Base-by-base conservation (phyloP, 1,140 invertebrate genomes). In the Drosophila quadrilineata region DNA sequence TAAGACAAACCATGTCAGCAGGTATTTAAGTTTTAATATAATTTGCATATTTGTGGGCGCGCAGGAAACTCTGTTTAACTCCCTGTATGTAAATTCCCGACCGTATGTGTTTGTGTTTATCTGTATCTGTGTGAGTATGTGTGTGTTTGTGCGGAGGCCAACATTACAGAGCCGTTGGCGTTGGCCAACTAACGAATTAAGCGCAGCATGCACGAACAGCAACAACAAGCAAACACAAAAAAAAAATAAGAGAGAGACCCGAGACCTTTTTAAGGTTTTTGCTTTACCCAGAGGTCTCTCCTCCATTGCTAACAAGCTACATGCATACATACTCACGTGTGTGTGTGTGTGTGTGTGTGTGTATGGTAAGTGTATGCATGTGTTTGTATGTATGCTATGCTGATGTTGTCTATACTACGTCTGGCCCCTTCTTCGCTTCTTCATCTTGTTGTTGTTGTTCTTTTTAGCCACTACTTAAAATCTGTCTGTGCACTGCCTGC, bases 281-380 rank as follows among this genome's bases (percentile, higher is more conserved):
- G 36, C 57, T 52, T 54, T 52, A 57, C 35, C 45, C 66, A n/a
- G n/a, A 45, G 56, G 66, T 71, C 49, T n/a, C n/a, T n/a, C n/a
- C n/a, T 64, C 46, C 71, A 52, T 58, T 75, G 75, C 75, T 79
- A 79, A 80, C 75, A 80, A 79, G 75, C 76, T 79, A 35, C 24
- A 21, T 17, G 12, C 26, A 60, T 26, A 22, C 12, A 10, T 35
- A 33, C n/a, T 2, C 29, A 21, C 17, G 3, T 5, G 17, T 5
- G 8, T 29, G 9, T 19, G 12, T 43, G 12, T n/a, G n/a, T 6
- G 28, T 10, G 40, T n/a, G 33, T 26, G 9, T 22, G 10, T 22
- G 8, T 22, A 21, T 8, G n/a, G n/a, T n/a, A 19, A 33, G n/a
- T 16, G 14, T 36, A 10, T 38, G 9, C 14, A 28, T 3, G 40